Evolutionary conservation across 2,888 invertebrate genomes (phyloP), one percentile per base, ranked within the genome.

Genomic region (Aproaerema taeniolella): DNA sequence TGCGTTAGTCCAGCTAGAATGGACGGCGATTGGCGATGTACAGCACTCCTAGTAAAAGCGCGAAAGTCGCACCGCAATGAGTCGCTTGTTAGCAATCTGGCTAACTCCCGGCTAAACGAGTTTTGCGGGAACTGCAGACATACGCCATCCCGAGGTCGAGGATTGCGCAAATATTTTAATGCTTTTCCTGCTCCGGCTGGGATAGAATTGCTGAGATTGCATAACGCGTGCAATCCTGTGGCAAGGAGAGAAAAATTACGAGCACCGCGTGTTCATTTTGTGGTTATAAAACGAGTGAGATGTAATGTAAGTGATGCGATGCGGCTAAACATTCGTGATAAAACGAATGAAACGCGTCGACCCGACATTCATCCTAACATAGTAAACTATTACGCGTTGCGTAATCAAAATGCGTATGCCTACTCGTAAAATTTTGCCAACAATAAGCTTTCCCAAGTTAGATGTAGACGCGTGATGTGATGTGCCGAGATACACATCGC

Each of bases 161-260:
- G 61, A 69, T 78, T 80, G 77, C 75, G 80, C 67, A 79, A 77
- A 79, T 72, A 69, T 70, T 67, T 69, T 70, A 72, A 73, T 68
- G 51, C 59, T 67, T 79, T 80, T 77, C 77, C 72, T 75, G 70
- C 60, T 69, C 45, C 39, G 49, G 41, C 45, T 56, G 49, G 53
- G 56, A 59, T 53, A 52, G 47, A 33, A 20, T 37, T 41, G 39
- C 44, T 40, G 41, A 42, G 42, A 45, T 55, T 61, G 46, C 50
- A 52, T 50, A 55, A 56, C 54, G 49, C 43, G 30, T 38, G 46
- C 47, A 45, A 42, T 50, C 42, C 46, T 43, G 50, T 26, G 30
- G 39, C 31, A n/a, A 25, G 31, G 20, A 25, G 31, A 16, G 29
- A 38, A 34, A 38, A 42, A 34, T 34, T 34, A 25, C 20, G 33